A percentile compares a stretch with the other conserved stretches of the same genome.
phyloP scores from a whole-genome alignment of 1,140 invertebrate species.

The Aphis craccivora region DNA sequence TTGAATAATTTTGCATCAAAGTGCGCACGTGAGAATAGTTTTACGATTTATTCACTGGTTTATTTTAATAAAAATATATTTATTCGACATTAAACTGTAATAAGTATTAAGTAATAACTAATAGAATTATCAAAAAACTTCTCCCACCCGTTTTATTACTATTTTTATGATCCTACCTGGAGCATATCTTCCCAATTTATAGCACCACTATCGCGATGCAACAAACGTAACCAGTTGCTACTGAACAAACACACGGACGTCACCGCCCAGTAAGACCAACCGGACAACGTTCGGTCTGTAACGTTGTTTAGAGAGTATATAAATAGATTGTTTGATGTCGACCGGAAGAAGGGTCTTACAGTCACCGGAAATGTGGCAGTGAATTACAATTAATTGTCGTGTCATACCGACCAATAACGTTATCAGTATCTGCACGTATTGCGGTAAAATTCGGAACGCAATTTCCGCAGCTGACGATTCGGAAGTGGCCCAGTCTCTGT shows the following conservation, averaged over 20 bases:
- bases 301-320: background rate
- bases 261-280: background rate
- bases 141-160: background rate
- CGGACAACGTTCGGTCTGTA: background rate
- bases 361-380: background rate
- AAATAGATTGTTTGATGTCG: background rate
- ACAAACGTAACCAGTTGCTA: slow-evolving; percentile 2
- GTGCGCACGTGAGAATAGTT: background rate
- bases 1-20: background rate
- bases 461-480: background rate
- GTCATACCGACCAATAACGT: background rate
- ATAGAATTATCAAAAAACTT: background rate
- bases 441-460: background rate
- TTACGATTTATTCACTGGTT: background rate
- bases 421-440: slow-evolving; percentile 17
- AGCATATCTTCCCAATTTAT: background rate
- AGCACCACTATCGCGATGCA: background rate
- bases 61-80: background rate
- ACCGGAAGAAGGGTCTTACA: background rate
- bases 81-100: background rate
- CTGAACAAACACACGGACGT: background rate
- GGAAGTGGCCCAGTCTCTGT: background rate
- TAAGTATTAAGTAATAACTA: too few species aligned
- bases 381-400: background rate
- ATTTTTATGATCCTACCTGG: background rate